Evolutionary conservation across 2,888 invertebrate species (phyloP).

Genomic region (Nebria brevicollis): DNA sequence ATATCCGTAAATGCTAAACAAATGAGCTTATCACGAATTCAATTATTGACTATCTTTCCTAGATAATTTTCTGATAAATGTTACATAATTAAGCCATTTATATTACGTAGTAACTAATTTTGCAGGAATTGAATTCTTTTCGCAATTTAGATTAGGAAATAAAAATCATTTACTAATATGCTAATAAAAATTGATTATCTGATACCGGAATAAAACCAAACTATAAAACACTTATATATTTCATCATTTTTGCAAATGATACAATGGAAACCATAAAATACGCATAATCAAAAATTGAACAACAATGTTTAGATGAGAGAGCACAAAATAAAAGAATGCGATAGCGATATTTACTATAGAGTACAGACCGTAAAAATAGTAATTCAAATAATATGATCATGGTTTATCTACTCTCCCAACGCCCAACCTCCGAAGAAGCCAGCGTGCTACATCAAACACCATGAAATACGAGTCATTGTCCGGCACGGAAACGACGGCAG

Average conservation of each 20-base stretch:
- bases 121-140: not conserved
- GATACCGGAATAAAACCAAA: no score
- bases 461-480: slow-evolving; percentile 22
- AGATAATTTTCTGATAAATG: not conserved
- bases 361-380: not conserved
- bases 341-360: not conserved
- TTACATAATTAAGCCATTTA: not conserved
- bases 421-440: not conserved
- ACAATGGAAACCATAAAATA: no score
- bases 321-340: not conserved
- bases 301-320: no score
- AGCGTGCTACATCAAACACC: slow-evolving; percentile 14
- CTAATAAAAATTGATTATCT: no score
- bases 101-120: not conserved
- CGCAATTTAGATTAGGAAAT: not conserved
- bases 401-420: not conserved
- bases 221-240: no score
- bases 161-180: not conserved
- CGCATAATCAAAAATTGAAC: no score
- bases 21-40: not conserved
- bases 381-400: slow-evolving; percentile 1
- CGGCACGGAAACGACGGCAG: slow-evolving; percentile 36
- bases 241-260: no score
- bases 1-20: not conserved
- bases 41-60: not conserved